Percentiles rank a stretch among this genome's conserved stretches.
Conservation (phyloP, 2,797 vertebrate species). For the Centropyge bicolor region DNA sequence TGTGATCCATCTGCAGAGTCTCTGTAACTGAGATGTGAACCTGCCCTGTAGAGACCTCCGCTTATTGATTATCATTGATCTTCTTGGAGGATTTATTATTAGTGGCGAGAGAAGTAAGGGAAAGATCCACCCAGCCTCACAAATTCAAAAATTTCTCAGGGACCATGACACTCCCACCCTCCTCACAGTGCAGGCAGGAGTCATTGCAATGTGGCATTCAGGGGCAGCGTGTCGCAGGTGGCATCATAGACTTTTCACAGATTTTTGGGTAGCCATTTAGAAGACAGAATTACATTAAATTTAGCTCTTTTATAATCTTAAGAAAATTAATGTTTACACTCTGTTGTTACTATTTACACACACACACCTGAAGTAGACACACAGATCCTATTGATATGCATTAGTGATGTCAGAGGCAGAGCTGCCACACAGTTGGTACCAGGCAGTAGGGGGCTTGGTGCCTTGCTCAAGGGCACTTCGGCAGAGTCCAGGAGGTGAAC, state of each 20-base stretch:
- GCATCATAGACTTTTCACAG: neutral
- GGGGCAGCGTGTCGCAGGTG: neutral
- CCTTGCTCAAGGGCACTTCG: neutral
- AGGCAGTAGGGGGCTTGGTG: neutral
- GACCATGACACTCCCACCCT: neutral
- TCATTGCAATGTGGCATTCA: neutral
- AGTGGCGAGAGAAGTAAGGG: slow-evolving; percentile 12
- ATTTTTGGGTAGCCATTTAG: neutral
- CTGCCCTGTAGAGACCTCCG: slow-evolving; percentile 30
- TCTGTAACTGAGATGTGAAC: slow-evolving; percentile 17
- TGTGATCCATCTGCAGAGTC: slow-evolving; percentile 32
- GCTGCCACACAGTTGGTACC: neutral
- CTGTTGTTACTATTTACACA: neutral
- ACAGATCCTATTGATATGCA: neutral
- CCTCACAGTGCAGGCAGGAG: neutral
- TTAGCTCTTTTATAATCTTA: no score
- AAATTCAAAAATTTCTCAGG: neutral
- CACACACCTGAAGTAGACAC: neutral
- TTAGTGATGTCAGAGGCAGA: neutral
- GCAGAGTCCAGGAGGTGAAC: neutral
- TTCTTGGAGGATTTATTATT: slow-evolving; percentile 39
- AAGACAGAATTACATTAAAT: neutral
- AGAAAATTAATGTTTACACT: neutral
- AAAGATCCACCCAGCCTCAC: neutral
- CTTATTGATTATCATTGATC: slow-evolving; percentile 56